These are phyloP conservation scores for Fragum whitleyi DNA, from an alignment of 2,888 invertebrate genomes.

Conservation along the genomic window DNA sequence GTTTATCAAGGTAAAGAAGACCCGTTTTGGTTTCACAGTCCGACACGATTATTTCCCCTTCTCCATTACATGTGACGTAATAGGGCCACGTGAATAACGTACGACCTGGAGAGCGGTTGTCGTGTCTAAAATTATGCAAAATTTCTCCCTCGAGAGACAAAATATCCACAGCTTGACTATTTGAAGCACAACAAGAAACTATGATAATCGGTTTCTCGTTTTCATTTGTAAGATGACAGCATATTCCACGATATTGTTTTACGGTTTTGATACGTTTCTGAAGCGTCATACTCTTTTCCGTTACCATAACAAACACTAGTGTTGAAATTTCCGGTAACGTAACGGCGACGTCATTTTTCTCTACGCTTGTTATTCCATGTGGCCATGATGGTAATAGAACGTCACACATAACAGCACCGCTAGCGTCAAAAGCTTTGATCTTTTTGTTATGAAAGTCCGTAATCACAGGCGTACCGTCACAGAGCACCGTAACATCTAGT, in stretches of 20 bases:
- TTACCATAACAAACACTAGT: constrained; percentile 67
- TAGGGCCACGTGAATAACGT: constrained; percentile 74
- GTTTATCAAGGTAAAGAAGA: constrained; percentile 63
- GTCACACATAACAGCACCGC: constrained; percentile 69
- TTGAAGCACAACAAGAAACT: constrained; percentile 72
- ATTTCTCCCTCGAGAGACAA: constrained; percentile 69
- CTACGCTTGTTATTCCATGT: constrained; percentile 69
- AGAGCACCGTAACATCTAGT: constrained; percentile 70
- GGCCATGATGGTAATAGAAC: constrained; percentile 72
- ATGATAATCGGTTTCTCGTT: constrained; percentile 66
- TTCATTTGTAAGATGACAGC: constrained; percentile 51
- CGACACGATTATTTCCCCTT: constrained; percentile 70
- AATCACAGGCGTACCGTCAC: constrained; percentile 72
- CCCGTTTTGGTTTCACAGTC: constrained; percentile 73
- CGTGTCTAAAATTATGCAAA: constrained; percentile 65
- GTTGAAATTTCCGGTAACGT: constrained; percentile 73
- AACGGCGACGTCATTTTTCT: constrained; percentile 66
- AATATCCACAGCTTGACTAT: constrained; percentile 70
- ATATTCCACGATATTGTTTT: constrained; percentile 73
- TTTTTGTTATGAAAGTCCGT: constrained; percentile 75
- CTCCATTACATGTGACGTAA: constrained; percentile 66
- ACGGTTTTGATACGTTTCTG: constrained; percentile 70
- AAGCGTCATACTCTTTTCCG: constrained; percentile 67
- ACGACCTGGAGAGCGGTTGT: constrained; percentile 65
- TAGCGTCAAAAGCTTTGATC: constrained; percentile 72